Conservation (phyloP, 1,140 invertebrate species). For the Gryon sp. region DNA sequence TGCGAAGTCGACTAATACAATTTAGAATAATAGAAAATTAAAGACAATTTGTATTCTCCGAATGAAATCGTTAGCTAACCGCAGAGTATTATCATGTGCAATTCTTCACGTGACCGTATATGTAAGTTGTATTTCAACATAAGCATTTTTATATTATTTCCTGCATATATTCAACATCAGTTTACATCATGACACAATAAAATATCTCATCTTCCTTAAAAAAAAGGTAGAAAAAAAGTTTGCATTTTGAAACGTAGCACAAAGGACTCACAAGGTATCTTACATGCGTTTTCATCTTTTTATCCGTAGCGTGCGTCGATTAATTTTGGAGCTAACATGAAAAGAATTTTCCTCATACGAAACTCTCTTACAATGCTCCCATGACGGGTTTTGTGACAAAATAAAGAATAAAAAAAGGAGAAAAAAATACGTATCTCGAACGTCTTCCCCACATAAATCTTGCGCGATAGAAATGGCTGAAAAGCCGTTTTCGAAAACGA, state of each 20-base stretch:
- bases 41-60: slow-evolving; percentile 22
- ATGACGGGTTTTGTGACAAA: slow-evolving; percentile 35
- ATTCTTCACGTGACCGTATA: slow-evolving; percentile 22
- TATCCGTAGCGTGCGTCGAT: slow-evolving; percentile 51
- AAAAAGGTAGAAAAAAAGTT: slow-evolving; percentile 6
- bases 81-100: slow-evolving; percentile 36
- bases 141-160: slow-evolving; percentile 44
- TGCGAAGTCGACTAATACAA: slow-evolving; percentile 1
- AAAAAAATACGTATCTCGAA: slow-evolving; percentile 16
- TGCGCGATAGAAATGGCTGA: slow-evolving; percentile 23
- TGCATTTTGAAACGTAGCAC: slow-evolving; percentile 32
- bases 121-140: slow-evolving; percentile 28
- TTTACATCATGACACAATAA: slow-evolving; percentile 20
- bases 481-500: slow-evolving; percentile 40
- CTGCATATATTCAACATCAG: slow-evolving; percentile 21
- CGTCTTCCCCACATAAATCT: slow-evolving; percentile 52
- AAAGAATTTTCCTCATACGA: slow-evolving; percentile 52
- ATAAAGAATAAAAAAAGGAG: slow-evolving; percentile 8
- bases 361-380: slow-evolving; percentile 34
- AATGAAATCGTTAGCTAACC: slow-evolving; percentile 30
- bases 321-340: slow-evolving; percentile 48
- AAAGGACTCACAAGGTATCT: slow-evolving; percentile 29
- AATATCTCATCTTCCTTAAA: slow-evolving; percentile 19
- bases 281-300: slow-evolving; percentile 45
- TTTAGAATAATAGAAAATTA: slow-evolving; percentile 23